Percentiles rank a stretch among this genome's conserved stretches.
phyloP scores from a whole-genome alignment of 2,888 invertebrate species.

The Thecocarcelia acutangulata region DNA sequence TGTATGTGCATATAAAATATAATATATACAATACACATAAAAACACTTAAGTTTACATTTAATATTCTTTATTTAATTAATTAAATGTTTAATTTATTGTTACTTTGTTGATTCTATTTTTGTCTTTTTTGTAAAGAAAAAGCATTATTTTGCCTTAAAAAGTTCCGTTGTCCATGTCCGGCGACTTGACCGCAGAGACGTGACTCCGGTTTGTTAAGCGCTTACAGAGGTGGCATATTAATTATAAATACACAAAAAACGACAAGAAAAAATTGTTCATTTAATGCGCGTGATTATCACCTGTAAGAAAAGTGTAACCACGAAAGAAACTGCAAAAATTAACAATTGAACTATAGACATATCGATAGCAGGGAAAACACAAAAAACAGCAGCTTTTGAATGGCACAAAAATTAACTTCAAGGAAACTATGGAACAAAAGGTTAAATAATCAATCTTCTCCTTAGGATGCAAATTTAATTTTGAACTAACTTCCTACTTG shows the following conservation, averaged over 20 bases:
- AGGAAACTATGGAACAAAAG: too few species aligned
- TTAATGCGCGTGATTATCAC: not conserved
- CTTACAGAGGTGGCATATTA: constrained; percentile 11
- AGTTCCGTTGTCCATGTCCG: constrained; percentile 70
- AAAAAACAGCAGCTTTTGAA: too few species aligned
- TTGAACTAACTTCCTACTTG: too few species aligned
- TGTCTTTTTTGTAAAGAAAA: constrained; percentile 3
- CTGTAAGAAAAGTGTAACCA: not conserved
- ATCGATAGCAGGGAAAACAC: too few species aligned
- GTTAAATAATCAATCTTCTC: too few species aligned
- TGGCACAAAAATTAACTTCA: too few species aligned
- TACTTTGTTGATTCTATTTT: constrained; percentile 22
- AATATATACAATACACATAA: too few species aligned
- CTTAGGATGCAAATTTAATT: too few species aligned
- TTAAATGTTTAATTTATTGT: constrained; percentile 40
- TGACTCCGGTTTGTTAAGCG: constrained; percentile 52
- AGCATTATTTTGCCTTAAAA: constrained; percentile 54
- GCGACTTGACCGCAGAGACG: constrained; percentile 65
- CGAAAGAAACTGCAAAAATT: not conserved
- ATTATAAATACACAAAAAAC: constrained; percentile 21
- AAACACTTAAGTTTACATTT: constrained; percentile 45
- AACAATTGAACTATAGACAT: too few species aligned
- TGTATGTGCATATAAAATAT: too few species aligned
- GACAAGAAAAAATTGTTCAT: constrained; percentile 15
- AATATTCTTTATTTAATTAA: constrained; percentile 49